phyloP scores from a whole-genome alignment of 2,888 invertebrate genomes.

The Spisula subtruncata region DNA sequence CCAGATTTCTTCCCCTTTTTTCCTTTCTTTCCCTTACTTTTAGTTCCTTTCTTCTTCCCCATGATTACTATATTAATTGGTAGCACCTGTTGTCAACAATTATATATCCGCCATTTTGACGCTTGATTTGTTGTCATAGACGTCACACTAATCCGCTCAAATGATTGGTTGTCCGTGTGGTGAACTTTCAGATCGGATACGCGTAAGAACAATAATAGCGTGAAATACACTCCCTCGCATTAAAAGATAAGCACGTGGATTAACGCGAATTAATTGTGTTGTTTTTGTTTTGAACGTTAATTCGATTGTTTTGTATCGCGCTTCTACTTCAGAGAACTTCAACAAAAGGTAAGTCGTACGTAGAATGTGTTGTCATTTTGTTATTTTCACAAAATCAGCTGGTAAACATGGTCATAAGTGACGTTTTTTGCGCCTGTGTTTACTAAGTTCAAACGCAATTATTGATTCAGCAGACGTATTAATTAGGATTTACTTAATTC shows the following conservation, averaged over 20 bases:
- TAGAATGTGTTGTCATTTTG: background rate
- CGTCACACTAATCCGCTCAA: slow-evolving; percentile 55
- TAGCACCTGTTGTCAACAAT: slow-evolving; percentile 65
- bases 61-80: slow-evolving; percentile 43
- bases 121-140: slow-evolving; percentile 77
- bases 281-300: background rate
- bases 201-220: background rate
- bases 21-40: slow-evolving; percentile 70
- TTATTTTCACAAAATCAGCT: background rate
- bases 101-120: slow-evolving; percentile 76
- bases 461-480: no score
- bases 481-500: no score
- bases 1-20: slow-evolving; percentile 69
- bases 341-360: background rate
- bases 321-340: background rate
- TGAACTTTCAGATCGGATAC: background rate
- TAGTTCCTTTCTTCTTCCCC: slow-evolving; percentile 74
- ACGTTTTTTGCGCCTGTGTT: background rate
- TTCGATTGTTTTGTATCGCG: background rate
- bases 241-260: slow-evolving; percentile 15
- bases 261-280: background rate
- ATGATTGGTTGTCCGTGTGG: slow-evolving; percentile 51
- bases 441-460: no score
- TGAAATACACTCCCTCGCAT: background rate
- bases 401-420: background rate